A percentile compares a stretch with the other conserved stretches of the same genome.
phyloP scores from a whole-genome alignment of 2,888 invertebrate genomes.

The Marasmarcha lunaedactyla region DNA sequence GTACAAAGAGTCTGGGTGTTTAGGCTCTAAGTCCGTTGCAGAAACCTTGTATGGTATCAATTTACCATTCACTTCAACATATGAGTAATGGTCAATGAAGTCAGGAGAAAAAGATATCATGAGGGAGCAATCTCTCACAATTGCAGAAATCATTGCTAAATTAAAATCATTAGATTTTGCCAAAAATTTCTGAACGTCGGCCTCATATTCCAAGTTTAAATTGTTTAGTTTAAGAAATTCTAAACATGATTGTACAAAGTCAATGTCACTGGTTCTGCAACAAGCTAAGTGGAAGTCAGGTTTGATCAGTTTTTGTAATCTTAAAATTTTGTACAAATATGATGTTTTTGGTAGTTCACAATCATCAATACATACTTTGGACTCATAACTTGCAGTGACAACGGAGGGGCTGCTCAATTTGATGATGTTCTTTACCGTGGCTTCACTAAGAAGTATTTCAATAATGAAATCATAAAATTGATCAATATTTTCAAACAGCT shows the following conservation, averaged over 20 bases:
- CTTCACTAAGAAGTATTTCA: constrained; percentile 26
- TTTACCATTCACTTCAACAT: constrained; percentile 31
- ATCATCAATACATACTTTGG: constrained; percentile 20
- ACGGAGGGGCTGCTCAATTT: not conserved
- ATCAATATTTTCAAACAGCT: constrained; percentile 22
- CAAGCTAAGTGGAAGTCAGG: too few relatives aligned
- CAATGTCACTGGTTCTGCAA: constrained; percentile 14
- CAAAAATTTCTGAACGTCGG: constrained; percentile 26
- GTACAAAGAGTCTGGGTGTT: constrained; percentile 45
- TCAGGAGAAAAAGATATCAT: constrained; percentile 68
- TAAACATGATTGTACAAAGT: constrained; percentile 34
- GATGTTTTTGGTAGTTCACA: constrained; percentile 18
- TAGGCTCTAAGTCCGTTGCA: constrained; percentile 78
- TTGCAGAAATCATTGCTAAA: constrained; percentile 69
- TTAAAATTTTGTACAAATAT: constrained; percentile 33
- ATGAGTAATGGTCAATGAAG: constrained; percentile 22
- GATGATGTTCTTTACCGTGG: constrained; percentile 8
- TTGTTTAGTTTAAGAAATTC: constrained; percentile 22
- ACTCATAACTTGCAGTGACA: not conserved
- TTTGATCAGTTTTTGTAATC: constrained; percentile 27
- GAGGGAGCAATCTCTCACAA: constrained; percentile 78
- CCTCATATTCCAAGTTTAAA: constrained; percentile 21
- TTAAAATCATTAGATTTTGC: constrained; percentile 21
- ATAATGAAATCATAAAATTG: constrained; percentile 40
- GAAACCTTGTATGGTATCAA: constrained; percentile 65